Evolutionary conservation across 2,888 invertebrate species (phyloP).

Genomic region (Cyclophora punctaria): DNA sequence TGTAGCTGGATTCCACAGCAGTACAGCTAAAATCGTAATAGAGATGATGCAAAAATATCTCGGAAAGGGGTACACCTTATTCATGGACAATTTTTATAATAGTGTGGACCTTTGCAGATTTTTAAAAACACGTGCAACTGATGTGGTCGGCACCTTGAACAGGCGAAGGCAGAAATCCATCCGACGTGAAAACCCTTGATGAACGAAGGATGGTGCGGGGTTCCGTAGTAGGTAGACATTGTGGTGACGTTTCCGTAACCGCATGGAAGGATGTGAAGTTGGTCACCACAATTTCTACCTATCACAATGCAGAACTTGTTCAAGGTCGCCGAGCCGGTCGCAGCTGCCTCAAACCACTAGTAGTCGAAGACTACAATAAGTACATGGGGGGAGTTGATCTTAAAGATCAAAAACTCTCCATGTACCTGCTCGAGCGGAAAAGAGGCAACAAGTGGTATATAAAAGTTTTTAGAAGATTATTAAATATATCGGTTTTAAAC

Average conservation of each 20-base stretch:
- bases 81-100: conserved; percentile 18
- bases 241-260: conserved; percentile 2
- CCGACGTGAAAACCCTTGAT: neutral
- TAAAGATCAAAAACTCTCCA: neutral
- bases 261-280: conserved; percentile 2
- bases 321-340: conserved; percentile 2
- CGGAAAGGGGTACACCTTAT: conserved; percentile 9
- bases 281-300: conserved; percentile 3
- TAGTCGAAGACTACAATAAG: neutral
- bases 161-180: neutral
- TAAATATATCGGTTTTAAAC: neutral
- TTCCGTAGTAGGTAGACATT: neutral
- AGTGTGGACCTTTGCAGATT: neutral
- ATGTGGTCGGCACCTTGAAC: neutral
- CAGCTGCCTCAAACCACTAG: neutral
- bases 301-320: conserved; percentile 1
- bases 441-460: neutral
- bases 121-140: neutral
- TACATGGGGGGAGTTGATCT: neutral
- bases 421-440: neutral
- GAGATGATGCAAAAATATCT: conserved; percentile 8
- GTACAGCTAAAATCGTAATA: conserved; percentile 14
- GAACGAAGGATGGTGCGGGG: neutral
- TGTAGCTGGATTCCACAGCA: conserved; percentile 10
- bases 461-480: neutral